Conservation (phyloP, 2,888 invertebrate genomes). For the Folsomia manolachei region DNA sequence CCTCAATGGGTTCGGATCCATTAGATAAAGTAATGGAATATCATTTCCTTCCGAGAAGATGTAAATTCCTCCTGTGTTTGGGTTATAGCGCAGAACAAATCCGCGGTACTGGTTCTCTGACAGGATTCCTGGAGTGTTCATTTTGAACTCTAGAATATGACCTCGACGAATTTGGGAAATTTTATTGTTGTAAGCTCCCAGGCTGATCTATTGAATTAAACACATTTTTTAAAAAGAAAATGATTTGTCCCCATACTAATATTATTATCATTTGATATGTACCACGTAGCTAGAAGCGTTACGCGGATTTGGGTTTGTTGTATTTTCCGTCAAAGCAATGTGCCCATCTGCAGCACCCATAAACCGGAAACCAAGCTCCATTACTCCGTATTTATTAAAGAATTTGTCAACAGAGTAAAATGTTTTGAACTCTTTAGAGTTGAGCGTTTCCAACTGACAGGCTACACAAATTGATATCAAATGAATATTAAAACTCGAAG, state of each 20-base stretch:
- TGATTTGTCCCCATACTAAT: neutral
- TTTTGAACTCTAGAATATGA: slow-evolving; percentile 26
- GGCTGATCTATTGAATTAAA: slow-evolving; percentile 33
- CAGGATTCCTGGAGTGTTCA: slow-evolving; percentile 43
- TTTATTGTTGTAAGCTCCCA: slow-evolving; percentile 46
- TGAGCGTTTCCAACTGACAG: slow-evolving; percentile 33
- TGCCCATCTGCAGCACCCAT: slow-evolving; percentile 43
- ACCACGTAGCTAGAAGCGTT: neutral
- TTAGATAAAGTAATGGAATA: slow-evolving; percentile 33
- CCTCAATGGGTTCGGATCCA: slow-evolving; percentile 33
- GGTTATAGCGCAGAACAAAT: slow-evolving; percentile 39
- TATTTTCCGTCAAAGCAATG: slow-evolving; percentile 32
- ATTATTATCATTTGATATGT: slow-evolving; percentile 27
- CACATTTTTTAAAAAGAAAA: slow-evolving; percentile 9
- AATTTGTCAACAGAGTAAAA: slow-evolving; percentile 29
- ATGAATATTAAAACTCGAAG: too few species aligned
- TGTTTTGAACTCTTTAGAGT: slow-evolving; percentile 25
- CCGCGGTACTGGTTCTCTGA: slow-evolving; percentile 42
- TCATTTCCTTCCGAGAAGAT: slow-evolving; percentile 42
- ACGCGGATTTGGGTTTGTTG: slow-evolving; percentile 24
- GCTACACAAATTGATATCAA: too few species aligned
- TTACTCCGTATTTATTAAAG: slow-evolving; percentile 24
- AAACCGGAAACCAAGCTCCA: slow-evolving; percentile 36
- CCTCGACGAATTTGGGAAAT: slow-evolving; percentile 38
- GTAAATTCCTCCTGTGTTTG: slow-evolving; percentile 26